Base-by-base conservation (phyloP, 2,797 vertebrate genomes). In the Anabacerthia variegaticeps region DNA sequence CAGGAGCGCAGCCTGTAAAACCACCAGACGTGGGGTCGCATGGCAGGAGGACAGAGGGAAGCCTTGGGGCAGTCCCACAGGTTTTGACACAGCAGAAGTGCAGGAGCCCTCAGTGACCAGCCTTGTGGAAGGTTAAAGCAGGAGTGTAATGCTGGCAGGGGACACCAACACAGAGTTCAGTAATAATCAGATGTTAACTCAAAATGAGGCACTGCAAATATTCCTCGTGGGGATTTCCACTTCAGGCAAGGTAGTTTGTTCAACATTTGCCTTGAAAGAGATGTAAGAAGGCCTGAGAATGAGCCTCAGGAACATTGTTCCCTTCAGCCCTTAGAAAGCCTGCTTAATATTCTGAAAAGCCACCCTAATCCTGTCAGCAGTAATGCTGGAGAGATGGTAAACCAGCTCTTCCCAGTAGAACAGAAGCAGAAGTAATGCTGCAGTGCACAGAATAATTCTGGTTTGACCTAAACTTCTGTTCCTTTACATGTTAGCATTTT, bases 1-100 rank as follows among this genome's bases (percentile, higher is more conserved):
- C 19, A 39, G 23, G 7, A 68, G 7, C 0, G 0, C 1, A 0
- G 7, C 1, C 3, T 34, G 4, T 17, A 87, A 76, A 89, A 16
- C 20, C 27, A 13, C 7, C 10, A 34, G 34, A 69, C 0, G 0
- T 0, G 15, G 7, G 20, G 10, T 4, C 26, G 9, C 6, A 3
- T 1, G 10, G 58, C 36, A 51, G 24, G 21, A 81, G 39, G 14
- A 66, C 11, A 10, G 13, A 72, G 24, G 26, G 34, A 69, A 85
- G 44, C 5, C 13, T 49, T 3, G 2, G 23, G n/a, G 27, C 23
- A 30, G 3, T 20, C 43, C 63, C 10, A 20, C 28, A 48, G 19
- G 6, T 8, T 84, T 72, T 66, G 44, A 23, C 4, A 5, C 6
- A 26, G 44, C 28, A 75, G 46, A 76, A 80, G n/a, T 14, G 11